These are phyloP conservation scores for Drosophila takahashii DNA, from an alignment of 1,140 invertebrate species.

Conservation along the genomic window DNA sequence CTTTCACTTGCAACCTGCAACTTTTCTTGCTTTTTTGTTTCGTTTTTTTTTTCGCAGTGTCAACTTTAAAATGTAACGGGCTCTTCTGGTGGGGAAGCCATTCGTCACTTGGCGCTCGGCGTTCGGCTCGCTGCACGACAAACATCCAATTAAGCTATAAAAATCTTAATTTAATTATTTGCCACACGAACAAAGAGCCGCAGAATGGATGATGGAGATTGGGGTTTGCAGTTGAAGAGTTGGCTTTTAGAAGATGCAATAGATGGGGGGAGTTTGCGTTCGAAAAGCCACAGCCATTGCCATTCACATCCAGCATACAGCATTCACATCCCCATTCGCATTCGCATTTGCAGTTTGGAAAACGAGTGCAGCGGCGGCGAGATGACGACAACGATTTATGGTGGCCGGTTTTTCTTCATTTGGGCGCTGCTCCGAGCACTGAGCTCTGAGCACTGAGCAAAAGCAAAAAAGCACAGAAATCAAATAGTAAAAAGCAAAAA, in stretches of 20 bases:
- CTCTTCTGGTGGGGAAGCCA: conserved; percentile 21
- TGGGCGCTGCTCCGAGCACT: conserved; percentile 35
- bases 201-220: conserved; percentile 29
- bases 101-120: conserved; percentile 47
- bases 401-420: conserved; percentile 79
- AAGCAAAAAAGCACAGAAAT: conserved; percentile 17
- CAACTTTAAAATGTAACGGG: conserved; percentile 40
- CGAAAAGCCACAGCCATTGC: conserved; percentile 47
- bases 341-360: conserved; percentile 26
- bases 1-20: conserved; percentile 41
- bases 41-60: conserved; percentile 1
- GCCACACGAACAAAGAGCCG: conserved; percentile 72
- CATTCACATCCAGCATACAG: conserved; percentile 49
- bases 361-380: conserved; percentile 32
- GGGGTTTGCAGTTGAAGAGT: conserved; percentile 4
- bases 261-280: background rate
- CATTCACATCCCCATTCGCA: conserved; percentile 59
- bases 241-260: conserved; percentile 9
- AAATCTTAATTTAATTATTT: conserved; percentile 82
- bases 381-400: conserved; percentile 71
- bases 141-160: conserved; percentile 82
- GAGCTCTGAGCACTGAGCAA: background rate
- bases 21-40: background rate
- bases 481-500: conserved; percentile 15
- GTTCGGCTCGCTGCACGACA: conserved; percentile 52